These are phyloP conservation scores for Brachyalestes nurse DNA, from an alignment of 2,797 vertebrate species.

Conservation along the genomic window DNA sequence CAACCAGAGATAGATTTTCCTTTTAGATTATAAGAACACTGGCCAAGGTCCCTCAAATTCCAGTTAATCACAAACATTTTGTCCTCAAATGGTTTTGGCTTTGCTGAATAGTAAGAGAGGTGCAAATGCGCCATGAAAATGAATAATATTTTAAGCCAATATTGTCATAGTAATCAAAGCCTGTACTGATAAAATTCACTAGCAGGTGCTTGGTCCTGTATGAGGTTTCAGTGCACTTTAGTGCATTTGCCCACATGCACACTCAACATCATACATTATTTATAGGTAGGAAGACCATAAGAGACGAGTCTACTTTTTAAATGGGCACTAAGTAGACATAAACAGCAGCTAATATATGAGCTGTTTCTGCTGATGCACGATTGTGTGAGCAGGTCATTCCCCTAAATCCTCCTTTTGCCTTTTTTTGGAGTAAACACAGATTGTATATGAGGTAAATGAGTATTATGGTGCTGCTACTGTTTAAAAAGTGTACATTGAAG, in stretches of 20 bases:
- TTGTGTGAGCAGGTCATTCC: neutral
- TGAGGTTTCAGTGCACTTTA: neutral
- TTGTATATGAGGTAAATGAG: neutral
- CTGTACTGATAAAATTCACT: conserved; percentile 1
- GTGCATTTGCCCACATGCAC: conserved; percentile 65
- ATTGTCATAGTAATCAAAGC: neutral
- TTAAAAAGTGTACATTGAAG: neutral
- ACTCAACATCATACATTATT: conserved; percentile 63
- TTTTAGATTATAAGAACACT: conserved; percentile 61
- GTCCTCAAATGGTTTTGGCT: neutral
- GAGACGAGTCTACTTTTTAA: conserved; percentile 19
- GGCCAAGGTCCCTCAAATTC: conserved; percentile 70
- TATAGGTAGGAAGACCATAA: conserved; percentile 21
- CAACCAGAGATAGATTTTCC: conserved; percentile 71
- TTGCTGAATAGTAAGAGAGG: neutral
- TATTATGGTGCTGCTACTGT: neutral
- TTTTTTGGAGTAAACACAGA: neutral
- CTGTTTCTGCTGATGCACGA: conserved; percentile 6
- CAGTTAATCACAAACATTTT: conserved; percentile 63
- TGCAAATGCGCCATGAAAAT: neutral
- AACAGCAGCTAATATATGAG: conserved; percentile 14
- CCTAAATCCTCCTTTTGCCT: neutral
- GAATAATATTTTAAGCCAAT: neutral
- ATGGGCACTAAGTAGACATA: conserved; percentile 29
- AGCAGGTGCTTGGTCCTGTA: neutral